These are phyloP conservation scores for Aplochiton taeniatus DNA, from an alignment of 2,797 vertebrate genomes.

Conservation along the genomic window DNA sequence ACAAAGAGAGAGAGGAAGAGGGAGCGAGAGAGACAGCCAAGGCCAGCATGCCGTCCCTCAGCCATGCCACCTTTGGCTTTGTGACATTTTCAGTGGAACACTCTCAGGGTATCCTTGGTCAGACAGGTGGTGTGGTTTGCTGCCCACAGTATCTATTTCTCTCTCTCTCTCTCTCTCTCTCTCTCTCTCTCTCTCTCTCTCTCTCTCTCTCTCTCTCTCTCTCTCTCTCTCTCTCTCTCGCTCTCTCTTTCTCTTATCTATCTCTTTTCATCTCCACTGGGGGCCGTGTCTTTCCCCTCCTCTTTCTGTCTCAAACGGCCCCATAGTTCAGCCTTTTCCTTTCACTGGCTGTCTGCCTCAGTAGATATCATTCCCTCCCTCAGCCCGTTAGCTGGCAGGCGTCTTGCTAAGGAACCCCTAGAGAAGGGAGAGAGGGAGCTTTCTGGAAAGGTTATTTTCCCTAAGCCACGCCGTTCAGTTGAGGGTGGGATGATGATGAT, in stretches of 20 bases:
- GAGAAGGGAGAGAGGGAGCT: too few species aligned
- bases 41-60: background rate
- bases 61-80: too few species aligned
- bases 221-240: constrained; percentile 26
- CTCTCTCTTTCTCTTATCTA: background rate
- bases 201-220: constrained; percentile 47
- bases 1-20: background rate
- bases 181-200: constrained; percentile 18
- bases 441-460: too few species aligned
- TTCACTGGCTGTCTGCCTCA: constrained; percentile 54
- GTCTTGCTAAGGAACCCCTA: too few species aligned
- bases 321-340: constrained; percentile 29
- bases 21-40: background rate
- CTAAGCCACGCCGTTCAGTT: too few species aligned
- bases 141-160: background rate
- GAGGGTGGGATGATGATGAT: too few species aligned
- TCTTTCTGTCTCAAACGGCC: constrained; percentile 25
- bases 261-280: too few species aligned
- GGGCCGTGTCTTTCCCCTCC: constrained; percentile 2
- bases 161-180: constrained; percentile 18
- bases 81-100: background rate
- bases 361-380: too few species aligned
- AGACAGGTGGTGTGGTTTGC: too few species aligned
- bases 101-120: background rate
- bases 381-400: too few species aligned